Evolutionary conservation across 2,797 vertebrate species (phyloP), one percentile per base, ranked within the genome.

Genomic region (Melanitta fusca): DNA sequence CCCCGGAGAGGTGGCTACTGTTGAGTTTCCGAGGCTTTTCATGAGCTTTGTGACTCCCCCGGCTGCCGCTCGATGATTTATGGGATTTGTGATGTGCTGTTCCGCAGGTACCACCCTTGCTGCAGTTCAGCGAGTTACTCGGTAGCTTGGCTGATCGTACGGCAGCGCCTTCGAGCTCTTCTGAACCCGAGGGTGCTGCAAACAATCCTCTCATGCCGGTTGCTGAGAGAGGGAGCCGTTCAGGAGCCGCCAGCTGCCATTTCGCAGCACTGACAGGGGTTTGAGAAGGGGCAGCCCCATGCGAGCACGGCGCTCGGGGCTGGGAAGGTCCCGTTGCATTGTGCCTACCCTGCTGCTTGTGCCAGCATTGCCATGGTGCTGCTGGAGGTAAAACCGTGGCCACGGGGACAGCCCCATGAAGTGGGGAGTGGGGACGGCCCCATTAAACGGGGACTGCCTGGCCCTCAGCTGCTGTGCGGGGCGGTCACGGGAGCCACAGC

Each of bases 181-280:
- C 70, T 95, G 80, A 75, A 85, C 81, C 79, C 51, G 57, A 49
- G 51, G 65, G 38, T 87, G 64, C 65, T 74, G 64, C 71, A 68
- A 38, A 51, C 62, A 57, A 41, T 74, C 39, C 16, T 82, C 36
- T 69, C 39, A 57, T 61, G 22, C 69, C 88, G 81, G 61, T 71
- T 65, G 6, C 6, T 60, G 36, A 39, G 41, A 85, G 61, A 75
- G 32, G 61, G 81, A 88, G 53, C 22, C 58, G 60, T 39, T 91
- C 27, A 4, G 1, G 0, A 57, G 64, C 58, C 0, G 0, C 1
- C 0, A 0, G 70, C 62, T 30, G 43, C 43, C 22, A 3, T 80
- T 81, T 85, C 34, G 22, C 19, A 38, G 61, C 28, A 18, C 32
- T 58, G 30, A 17, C 34, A 58, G 56, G 70, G 28, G 24, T 60